These are phyloP conservation scores for Anolis sagrei DNA, from an alignment of 2,113 vertebrate genomes.

Conservation along the genomic window DNA sequence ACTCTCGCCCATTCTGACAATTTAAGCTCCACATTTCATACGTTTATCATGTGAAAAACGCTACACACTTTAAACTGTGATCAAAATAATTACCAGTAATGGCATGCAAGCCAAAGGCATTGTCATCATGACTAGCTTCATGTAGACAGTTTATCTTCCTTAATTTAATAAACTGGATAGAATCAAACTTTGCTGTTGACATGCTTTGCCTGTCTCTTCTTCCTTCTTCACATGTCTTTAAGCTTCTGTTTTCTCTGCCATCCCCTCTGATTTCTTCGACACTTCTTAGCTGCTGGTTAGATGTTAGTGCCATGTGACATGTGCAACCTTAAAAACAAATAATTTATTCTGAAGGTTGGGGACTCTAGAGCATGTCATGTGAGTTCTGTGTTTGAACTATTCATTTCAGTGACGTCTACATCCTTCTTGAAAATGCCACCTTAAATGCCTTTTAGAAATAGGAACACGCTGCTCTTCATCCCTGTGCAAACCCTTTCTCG, in stretches of 20 bases:
- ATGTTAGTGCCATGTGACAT: constrained; percentile 34
- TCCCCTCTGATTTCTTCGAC: constrained; percentile 41
- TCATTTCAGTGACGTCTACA: constrained; percentile 1
- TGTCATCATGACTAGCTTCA: not conserved
- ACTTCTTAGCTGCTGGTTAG: constrained; percentile 63
- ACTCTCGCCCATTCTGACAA: too few relatives aligned
- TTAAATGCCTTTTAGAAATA: constrained; percentile 18
- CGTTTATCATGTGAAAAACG: not conserved
- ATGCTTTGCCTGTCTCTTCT: not conserved
- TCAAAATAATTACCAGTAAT: constrained; percentile 8
- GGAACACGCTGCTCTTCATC: not conserved
- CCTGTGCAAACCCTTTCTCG: not conserved
- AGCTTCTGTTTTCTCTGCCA: constrained; percentile 11
- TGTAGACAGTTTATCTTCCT: not conserved
- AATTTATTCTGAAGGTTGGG: constrained; percentile 65
- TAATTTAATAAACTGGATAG: constrained; percentile 2
- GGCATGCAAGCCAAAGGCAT: not conserved
- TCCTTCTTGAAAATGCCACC: constrained; percentile 36
- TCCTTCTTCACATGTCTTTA: constrained; percentile 17
- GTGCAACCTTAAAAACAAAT: constrained; percentile 58
- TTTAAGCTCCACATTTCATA: not conserved
- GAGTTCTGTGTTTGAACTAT: constrained; percentile 39
- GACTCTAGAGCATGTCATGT: constrained; percentile 2
- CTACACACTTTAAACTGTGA: not conserved
- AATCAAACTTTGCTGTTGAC: constrained; percentile 29